Conservation (phyloP, 2,113 vertebrate genomes). For the Eurypyga helias region DNA sequence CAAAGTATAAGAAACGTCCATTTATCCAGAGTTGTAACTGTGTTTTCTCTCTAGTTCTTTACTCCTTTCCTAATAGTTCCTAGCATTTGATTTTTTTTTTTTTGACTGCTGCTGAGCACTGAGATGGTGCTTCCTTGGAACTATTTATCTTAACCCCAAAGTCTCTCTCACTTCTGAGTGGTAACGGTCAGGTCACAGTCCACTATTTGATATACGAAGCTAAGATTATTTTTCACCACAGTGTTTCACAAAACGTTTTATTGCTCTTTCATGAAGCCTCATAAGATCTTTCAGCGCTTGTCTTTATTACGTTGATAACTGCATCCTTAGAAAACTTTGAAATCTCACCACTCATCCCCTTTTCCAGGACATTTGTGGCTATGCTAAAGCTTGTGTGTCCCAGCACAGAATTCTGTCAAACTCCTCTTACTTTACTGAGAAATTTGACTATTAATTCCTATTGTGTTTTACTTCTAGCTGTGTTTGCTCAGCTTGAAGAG, state of each 20-base stretch:
- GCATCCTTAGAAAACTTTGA: not conserved
- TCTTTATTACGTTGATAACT: not conserved
- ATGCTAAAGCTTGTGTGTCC: not conserved
- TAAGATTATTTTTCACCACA: not conserved
- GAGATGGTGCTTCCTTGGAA: not conserved
- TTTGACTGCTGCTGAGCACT: not conserved
- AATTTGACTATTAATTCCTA: not conserved
- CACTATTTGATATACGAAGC: not conserved
- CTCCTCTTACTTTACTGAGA: not conserved
- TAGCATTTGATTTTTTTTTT: not conserved
- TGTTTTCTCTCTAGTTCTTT: not conserved
- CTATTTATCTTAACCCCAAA: conserved; percentile 4
- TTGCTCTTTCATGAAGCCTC: not conserved
- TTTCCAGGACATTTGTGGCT: not conserved
- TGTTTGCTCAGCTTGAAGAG: not conserved
- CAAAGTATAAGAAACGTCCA: not conserved
- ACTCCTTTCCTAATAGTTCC: not conserved
- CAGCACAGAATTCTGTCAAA: not conserved
- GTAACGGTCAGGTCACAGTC: conserved; percentile 5
- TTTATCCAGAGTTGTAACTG: not conserved
- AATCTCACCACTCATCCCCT: not conserved
- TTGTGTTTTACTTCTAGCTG: not conserved
- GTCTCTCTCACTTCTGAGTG: not conserved
- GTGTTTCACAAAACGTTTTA: not conserved
- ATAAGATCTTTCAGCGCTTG: not conserved